Conservation (phyloP, 2,888 invertebrate genomes). For the Trypoxylon attenuatum region DNA sequence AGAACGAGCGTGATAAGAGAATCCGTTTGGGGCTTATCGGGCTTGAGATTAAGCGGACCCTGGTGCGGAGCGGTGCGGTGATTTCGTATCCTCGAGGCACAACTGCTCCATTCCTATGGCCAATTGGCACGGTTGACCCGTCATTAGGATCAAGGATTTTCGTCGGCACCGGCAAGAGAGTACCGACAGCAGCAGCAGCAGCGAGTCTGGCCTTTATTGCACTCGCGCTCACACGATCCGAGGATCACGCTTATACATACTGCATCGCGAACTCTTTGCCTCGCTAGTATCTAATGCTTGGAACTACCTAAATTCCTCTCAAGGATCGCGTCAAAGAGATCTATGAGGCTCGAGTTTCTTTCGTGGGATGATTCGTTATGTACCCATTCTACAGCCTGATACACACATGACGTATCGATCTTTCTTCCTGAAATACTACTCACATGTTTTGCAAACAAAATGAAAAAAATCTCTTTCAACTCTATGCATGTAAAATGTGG, state of each 20-base stretch:
- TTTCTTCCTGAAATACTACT: no score
- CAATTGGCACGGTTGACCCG: conserved; percentile 71
- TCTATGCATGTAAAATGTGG: no score
- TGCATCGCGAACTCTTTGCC: conserved; percentile 18
- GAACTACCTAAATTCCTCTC: conserved; percentile 32
- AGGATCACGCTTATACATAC: background rate
- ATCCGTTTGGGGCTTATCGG: conserved; percentile 25
- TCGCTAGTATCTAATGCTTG: conserved; percentile 9
- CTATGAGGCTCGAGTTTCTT: conserved; percentile 29
- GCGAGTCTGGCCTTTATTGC: conserved; percentile 53
- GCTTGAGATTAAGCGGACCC: background rate
- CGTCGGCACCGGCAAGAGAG: conserved; percentile 23
- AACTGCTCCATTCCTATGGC: conserved; percentile 51
- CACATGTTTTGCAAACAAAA: no score
- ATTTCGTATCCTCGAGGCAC: conserved; percentile 39
- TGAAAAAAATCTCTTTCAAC: no score
- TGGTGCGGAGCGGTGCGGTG: conserved; percentile 16
- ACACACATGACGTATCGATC: conserved; percentile 6
- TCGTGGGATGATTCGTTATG: conserved; percentile 13
- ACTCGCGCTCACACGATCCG: conserved; percentile 23
- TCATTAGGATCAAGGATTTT: conserved; percentile 73
- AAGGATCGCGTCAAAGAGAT: conserved; percentile 24
- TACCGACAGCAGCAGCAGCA: no score
- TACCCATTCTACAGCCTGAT: conserved; percentile 34
- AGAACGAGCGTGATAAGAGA: conserved; percentile 6